Conservation (phyloP, 2,797 vertebrate species). For the Sebastes aleutianus region DNA sequence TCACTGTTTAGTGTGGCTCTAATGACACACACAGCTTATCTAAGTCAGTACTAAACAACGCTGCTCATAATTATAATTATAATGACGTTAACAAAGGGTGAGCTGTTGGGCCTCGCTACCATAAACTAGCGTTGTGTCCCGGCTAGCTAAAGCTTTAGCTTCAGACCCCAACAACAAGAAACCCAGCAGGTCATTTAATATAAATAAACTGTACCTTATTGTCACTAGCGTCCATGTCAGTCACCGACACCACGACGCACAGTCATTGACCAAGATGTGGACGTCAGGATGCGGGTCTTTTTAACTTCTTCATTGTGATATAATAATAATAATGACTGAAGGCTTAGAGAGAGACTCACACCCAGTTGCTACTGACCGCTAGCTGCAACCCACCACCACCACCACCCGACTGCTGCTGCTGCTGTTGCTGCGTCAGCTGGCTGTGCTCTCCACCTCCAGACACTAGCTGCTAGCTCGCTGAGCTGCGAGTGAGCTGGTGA, state of each 20-base stretch:
- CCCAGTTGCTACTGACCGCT: constrained; percentile 18
- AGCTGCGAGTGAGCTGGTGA: neutral
- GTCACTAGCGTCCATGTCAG: constrained; percentile 83
- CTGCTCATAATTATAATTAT: too few relatives aligned
- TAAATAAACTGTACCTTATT: constrained; percentile 74
- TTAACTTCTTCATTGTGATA: constrained; percentile 76
- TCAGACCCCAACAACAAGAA: neutral
- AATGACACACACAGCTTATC: neutral
- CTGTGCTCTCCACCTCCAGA: constrained; percentile 1
- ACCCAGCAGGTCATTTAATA: too few relatives aligned
- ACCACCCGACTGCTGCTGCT: constrained; percentile 28
- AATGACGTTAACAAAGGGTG: neutral
- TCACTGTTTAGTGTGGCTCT: neutral
- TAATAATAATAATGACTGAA: constrained; percentile 5
- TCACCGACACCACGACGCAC: constrained; percentile 58
- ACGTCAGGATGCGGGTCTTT: constrained; percentile 72
- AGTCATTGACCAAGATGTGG: constrained; percentile 65
- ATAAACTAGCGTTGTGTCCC: neutral
- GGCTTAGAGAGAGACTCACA: constrained; percentile 43
- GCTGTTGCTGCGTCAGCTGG: constrained; percentile 61
- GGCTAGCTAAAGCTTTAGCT: constrained; percentile 22
- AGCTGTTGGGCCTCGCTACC: constrained; percentile 5
- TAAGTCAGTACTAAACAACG: neutral
- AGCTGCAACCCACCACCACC: neutral
- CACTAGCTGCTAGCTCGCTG: constrained; percentile 8